Evolutionary conservation across 2,888 invertebrate species (phyloP), one percentile per base, ranked within the genome.

Genomic region (Cheilosia variabilis): DNA sequence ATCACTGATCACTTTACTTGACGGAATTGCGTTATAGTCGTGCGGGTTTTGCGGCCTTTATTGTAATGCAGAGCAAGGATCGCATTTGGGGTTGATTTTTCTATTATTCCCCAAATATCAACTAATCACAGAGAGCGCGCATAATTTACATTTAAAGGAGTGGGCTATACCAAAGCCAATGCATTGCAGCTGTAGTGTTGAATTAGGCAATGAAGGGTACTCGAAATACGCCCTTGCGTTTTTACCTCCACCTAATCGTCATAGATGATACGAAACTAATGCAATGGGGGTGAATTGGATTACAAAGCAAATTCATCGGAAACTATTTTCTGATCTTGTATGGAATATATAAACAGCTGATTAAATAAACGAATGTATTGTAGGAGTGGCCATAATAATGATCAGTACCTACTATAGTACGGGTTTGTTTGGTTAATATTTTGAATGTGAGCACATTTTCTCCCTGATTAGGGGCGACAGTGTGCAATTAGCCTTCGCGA

Each of bases 231-330:
- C 75, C 60, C 60, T 66, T 37, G 45, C 50, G 41, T 65, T 69
- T 24, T 55, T 50, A 43, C 52, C 22, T 22, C 13, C 43, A 57
- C 43, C 50, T 57, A 65, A 58, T 75, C 73, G 65, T 19, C n/a
- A 47, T 19, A 50, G 75, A 75, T 60, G 41, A 34, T 34, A 75
- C 50, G 41, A 47, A 37, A 69, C 69, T 80, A 80, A 76, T 80
- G 66, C 71, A 45, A 78, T 55, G 79, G 57, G 84, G 84, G 84
- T 71, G 71, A 37, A 55, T 76, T 55, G 66, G 71, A 80, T 71
- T 71, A 75, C 58, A 50, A 76, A 65, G 53, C 65, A 47, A 45
- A 63, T 71, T 76, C 27, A 58, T 58, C 10, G 4, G 47, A 63
- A 55, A 19, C 41, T 47, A 17, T 52, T 19, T 17, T 24, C 34